Evolutionary conservation across 2,888 invertebrate species (phyloP).

Genomic region (Lasioglossum figueresi): DNA sequence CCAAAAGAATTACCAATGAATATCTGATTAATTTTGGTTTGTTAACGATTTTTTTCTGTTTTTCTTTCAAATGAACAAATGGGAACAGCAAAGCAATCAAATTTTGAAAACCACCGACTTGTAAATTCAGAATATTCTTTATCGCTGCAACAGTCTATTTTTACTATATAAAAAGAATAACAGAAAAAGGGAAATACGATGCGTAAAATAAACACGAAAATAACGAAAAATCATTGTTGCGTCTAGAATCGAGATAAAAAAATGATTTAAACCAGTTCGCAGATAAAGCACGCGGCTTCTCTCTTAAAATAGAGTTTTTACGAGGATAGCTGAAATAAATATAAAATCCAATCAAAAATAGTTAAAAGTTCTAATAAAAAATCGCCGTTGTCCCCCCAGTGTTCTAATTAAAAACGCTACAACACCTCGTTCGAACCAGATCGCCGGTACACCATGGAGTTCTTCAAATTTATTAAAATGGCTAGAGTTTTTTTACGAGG

Average conservation of each 20-base stretch:
- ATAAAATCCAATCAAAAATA: neutral
- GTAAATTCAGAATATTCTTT: neutral
- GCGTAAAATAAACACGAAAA: neutral
- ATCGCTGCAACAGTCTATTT: neutral
- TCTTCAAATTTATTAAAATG: neutral
- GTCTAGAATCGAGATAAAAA: neutral
- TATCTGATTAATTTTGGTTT: no score
- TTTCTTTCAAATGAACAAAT: no score
- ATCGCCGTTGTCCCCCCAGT: neutral
- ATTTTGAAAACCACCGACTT: no score
- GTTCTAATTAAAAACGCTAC: neutral
- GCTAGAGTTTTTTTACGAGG: constrained; percentile 9
- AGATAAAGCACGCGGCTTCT: neutral
- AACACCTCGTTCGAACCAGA: neutral
- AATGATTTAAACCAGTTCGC: neutral
- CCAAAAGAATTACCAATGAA: no score
- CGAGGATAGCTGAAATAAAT: neutral
- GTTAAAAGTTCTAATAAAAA: neutral
- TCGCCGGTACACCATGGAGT: neutral
- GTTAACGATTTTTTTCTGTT: neutral
- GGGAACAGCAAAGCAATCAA: no score
- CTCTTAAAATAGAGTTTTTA: neutral
- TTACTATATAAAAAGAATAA: neutral
- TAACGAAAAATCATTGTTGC: neutral
- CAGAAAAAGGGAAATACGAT: neutral